Evolutionary conservation across 2,888 invertebrate species (phyloP).

Genomic region (Torymus aiolomorphi): DNA sequence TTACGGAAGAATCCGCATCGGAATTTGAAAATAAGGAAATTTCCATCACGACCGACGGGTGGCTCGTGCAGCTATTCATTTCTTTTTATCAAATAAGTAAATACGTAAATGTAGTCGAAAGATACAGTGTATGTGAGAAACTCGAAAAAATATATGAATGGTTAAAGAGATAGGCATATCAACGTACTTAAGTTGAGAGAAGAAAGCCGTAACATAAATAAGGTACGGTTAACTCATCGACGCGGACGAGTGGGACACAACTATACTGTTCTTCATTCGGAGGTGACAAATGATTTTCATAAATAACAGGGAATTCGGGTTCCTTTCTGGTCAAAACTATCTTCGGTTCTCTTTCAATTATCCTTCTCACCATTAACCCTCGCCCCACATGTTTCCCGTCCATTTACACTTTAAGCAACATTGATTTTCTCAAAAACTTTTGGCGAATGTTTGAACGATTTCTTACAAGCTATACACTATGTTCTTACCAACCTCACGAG

Average conservation of each 20-base stretch:
- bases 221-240: not conserved
- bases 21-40: no score
- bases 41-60: no score
- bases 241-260: not conserved
- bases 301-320: conserved; percentile 4
- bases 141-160: not conserved
- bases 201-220: conserved; percentile 31
- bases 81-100: no score
- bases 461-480: no score
- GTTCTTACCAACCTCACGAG: no score
- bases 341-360: not conserved
- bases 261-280: conserved; percentile 16
- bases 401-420: not conserved
- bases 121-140: not conserved
- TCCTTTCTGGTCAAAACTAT: no score
- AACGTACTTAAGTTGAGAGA: not conserved
- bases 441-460: no score
- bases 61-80: no score
- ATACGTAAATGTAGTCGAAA: not conserved
- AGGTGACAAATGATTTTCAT: conserved; percentile 34
- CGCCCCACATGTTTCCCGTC: not conserved
- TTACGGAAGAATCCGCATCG: no score
- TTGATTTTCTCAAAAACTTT: not conserved
- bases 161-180: not conserved
- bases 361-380: not conserved